phyloP scores from a whole-genome alignment of 2,113 vertebrate species.

The Cacatua alba region DNA sequence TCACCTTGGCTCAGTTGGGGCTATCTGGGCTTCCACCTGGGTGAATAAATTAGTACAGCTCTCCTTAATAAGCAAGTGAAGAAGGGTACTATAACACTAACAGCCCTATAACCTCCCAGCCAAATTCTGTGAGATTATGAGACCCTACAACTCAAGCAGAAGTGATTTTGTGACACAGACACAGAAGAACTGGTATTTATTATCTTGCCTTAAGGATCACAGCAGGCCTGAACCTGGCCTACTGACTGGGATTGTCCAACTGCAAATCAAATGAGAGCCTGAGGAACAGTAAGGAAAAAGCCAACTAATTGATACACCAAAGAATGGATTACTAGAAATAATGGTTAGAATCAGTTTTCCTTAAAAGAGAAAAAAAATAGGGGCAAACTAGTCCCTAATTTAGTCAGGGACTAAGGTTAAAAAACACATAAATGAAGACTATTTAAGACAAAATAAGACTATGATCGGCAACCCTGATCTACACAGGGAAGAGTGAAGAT shows the following conservation, averaged over 20 bases:
- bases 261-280: neutral
- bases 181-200: neutral
- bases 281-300: neutral
- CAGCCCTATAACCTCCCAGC: neutral
- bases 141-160: neutral
- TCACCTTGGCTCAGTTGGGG: neutral
- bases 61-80: neutral
- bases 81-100: neutral
- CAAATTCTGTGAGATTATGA: neutral
- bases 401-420: neutral
- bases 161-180: neutral
- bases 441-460: neutral
- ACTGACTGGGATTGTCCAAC: neutral
- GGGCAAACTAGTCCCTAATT: neutral
- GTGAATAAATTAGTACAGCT: neutral
- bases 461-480: neutral
- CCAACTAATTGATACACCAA: neutral
- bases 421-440: neutral
- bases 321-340: neutral
- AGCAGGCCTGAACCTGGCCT: neutral
- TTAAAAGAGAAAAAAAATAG: neutral
- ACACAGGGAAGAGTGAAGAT: neutral
- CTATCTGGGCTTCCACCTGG: neutral
- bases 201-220: neutral
- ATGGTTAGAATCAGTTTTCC: neutral